Conservation (phyloP, 64 coral and sea anemone genomes). For the Hydrozoanthus tunicans region DNA sequence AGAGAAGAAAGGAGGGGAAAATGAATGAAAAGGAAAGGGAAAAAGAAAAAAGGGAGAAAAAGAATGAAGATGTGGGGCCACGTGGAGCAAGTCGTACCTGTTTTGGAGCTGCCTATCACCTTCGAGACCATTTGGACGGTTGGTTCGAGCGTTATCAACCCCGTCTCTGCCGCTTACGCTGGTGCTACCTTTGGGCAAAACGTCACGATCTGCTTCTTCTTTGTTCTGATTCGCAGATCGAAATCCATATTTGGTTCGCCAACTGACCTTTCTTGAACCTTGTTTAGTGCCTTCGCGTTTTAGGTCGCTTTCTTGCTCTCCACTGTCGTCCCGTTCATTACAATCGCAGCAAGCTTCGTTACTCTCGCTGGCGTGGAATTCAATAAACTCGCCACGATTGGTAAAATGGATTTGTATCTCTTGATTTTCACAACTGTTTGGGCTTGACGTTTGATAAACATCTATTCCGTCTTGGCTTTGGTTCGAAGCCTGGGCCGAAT, state of each 20-base stretch:
- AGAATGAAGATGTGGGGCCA: too few relatives aligned
- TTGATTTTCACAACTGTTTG: neutral
- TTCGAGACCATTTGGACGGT: neutral
- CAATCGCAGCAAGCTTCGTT: neutral
- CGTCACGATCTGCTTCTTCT: neutral
- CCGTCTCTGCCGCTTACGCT: neutral
- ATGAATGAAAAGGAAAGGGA: too few relatives aligned
- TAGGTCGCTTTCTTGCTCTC: neutral
- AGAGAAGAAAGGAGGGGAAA: too few relatives aligned
- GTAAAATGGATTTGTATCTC: neutral
- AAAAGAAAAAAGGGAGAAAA: too few relatives aligned
- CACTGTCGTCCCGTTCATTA: neutral
- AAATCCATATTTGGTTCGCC: neutral
- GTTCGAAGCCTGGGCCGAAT: neutral
- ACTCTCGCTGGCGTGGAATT: neutral
- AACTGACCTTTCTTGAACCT: neutral
- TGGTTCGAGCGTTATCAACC: neutral
- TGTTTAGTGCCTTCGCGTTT: too few relatives aligned
- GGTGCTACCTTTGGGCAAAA: neutral
- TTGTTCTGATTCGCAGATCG: neutral
- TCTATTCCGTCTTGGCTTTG: neutral
- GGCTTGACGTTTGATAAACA: neutral
- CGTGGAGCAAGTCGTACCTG: neutral
- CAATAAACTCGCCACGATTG: neutral
- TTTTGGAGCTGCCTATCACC: neutral